These are phyloP conservation scores for Sisyra nigra DNA, from an alignment of 2,888 invertebrate genomes.

Conservation along the genomic window DNA sequence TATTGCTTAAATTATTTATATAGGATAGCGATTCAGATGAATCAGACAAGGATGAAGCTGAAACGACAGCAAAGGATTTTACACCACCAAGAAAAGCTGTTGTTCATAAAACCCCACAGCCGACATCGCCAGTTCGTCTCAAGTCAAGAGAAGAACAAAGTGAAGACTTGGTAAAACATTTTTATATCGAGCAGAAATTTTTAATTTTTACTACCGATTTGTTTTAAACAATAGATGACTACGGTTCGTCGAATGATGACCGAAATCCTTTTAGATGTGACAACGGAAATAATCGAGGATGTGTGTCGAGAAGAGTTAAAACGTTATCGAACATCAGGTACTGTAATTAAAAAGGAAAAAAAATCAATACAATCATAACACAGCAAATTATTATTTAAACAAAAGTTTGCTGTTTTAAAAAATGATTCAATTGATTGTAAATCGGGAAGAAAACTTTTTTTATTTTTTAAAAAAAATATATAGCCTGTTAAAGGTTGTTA, in stretches of 20 bases:
- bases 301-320: conserved; percentile 76
- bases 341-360: conserved; percentile 22
- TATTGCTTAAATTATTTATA: not conserved
- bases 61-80: not conserved
- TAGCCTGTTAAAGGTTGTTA: not conserved
- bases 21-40: conserved; percentile 22
- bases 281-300: conserved; percentile 71
- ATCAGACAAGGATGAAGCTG: conserved; percentile 24
- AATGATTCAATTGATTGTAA: no score
- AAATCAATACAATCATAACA: no score
- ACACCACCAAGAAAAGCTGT: not conserved
- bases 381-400: not conserved
- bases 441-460: not conserved
- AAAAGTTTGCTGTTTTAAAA: not conserved
- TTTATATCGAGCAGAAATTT: not conserved
- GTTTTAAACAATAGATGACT: conserved; percentile 48
- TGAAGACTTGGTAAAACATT: conserved; percentile 45
- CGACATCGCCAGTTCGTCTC: conserved; percentile 15
- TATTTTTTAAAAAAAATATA: not conserved
- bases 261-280: conserved; percentile 86
- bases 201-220: no score
- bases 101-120: not conserved
- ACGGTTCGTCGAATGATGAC: conserved; percentile 78
- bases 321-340: conserved; percentile 70
- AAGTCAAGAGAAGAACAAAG: conserved; percentile 43